phyloP scores from a whole-genome alignment of 2,888 invertebrate genomes.

The Ptychoptera albimana region DNA sequence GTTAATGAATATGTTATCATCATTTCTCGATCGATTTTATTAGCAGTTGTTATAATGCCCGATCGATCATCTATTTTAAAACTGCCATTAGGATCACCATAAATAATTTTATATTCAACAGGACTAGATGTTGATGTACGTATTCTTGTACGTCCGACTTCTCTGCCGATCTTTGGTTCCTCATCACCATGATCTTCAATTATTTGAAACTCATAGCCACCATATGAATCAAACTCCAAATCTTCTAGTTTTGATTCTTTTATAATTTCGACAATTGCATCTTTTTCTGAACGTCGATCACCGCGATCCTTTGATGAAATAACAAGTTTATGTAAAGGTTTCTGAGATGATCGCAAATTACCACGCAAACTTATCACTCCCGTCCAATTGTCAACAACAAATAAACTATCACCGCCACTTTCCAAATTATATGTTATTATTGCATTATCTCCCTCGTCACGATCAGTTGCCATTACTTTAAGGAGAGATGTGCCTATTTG shows the following conservation, averaged over 20 bases:
- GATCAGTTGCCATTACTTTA: constrained; percentile 67
- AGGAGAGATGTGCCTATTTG: constrained; percentile 47
- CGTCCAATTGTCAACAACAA: constrained; percentile 60
- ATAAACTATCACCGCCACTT: constrained; percentile 63
- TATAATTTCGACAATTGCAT: constrained; percentile 68
- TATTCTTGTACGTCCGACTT: constrained; percentile 62
- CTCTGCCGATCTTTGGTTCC: constrained; percentile 43
- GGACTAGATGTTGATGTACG: constrained; percentile 33
- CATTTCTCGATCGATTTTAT: constrained; percentile 71
- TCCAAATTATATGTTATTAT: constrained; percentile 62
- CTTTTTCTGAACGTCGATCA: constrained; percentile 50
- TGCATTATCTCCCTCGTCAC: constrained; percentile 80
- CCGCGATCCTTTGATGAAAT: constrained; percentile 72
- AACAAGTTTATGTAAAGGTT: constrained; percentile 52
- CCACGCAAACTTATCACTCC: constrained; percentile 58
- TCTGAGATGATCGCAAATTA: constrained; percentile 44
- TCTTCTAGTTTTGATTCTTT: constrained; percentile 54
- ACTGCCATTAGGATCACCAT: constrained; percentile 59
- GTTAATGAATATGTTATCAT: constrained; percentile 58
- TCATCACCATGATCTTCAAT: constrained; percentile 61
- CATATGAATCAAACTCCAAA: constrained; percentile 58
- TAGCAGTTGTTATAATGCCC: constrained; percentile 62
- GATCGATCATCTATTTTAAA: constrained; percentile 67
- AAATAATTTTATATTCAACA: constrained; percentile 59
- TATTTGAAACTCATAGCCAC: constrained; percentile 68